Evolutionary conservation across 2,113 vertebrate genomes (phyloP).

Genomic region (Seriola dumerili): DNA sequence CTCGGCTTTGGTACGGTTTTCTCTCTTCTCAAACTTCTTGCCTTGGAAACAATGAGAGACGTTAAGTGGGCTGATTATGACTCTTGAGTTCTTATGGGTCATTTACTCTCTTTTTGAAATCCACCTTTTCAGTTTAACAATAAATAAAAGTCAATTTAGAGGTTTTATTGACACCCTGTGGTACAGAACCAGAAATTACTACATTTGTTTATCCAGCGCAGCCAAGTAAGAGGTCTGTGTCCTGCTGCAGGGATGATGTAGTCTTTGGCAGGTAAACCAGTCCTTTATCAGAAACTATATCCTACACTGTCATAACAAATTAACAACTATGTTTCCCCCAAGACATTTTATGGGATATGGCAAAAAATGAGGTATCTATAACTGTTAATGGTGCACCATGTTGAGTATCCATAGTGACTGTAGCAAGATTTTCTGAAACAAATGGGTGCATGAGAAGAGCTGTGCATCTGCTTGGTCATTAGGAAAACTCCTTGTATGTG

Average conservation of each 20-base stretch:
- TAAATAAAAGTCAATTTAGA: conserved; percentile 29
- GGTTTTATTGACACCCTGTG: conserved; percentile 30
- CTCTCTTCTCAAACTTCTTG: not conserved
- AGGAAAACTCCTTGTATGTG: conserved; percentile 12
- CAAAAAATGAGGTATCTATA: conserved; percentile 47
- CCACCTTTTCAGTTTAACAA: conserved; percentile 35
- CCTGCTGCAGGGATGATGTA: conserved; percentile 57
- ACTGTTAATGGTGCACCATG: conserved; percentile 43
- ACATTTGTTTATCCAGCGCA: conserved; percentile 53
- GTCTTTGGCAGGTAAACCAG: conserved; percentile 62
- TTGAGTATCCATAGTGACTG: conserved; percentile 61
- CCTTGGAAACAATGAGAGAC: conserved; percentile 7
- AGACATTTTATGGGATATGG: conserved; percentile 46
- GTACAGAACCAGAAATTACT: conserved; percentile 63
- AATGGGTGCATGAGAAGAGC: conserved; percentile 33
- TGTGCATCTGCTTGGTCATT: conserved; percentile 16
- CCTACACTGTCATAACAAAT: conserved; percentile 67
- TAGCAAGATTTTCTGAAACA: conserved; percentile 62
- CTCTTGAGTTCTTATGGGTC: conserved; percentile 6
- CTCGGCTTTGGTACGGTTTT: not conserved
- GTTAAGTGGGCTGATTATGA: conserved; percentile 35
- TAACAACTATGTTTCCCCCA: conserved; percentile 41
- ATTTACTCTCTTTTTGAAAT: conserved; percentile 37
- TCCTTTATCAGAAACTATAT: conserved; percentile 73
- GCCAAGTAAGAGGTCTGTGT: conserved; percentile 51